Base-by-base conservation (phyloP, 2,888 invertebrate genomes). In the Creontiades dilutus region DNA sequence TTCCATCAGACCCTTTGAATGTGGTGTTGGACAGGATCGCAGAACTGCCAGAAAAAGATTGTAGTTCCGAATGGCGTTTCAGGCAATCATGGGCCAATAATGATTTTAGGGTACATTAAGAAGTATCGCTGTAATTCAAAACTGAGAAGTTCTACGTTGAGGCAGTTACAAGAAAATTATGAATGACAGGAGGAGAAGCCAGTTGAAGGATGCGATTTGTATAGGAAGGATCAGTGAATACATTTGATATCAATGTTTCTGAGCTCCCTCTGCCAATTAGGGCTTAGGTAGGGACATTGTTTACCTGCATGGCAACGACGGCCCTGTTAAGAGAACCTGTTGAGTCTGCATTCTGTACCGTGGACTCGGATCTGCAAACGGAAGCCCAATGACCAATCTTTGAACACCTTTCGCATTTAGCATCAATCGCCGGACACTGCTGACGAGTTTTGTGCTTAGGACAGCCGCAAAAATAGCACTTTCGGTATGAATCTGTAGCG, bases 331-430 rank as follows among this genome's bases (percentile, higher is more conserved):
- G 19, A 27, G 19, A n/a, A 16, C 9, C 12, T 28, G 46, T 14
- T 1, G 68, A 68, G 86, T 52, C 84, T 14, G 84, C 84, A 48
- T 52, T 13, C n/a, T 27, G 52, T 4, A 55, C 23, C 9, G 52
- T 19, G 4, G 75, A 75, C 1, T 75, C n/a, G 75, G 75, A 13
- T 75, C 19, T 75, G 28, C 23, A 75, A 28, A 75, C 4, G 12
- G 75, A 75, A 27, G 75, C 19, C 75, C 75, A 75, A 75, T 75
- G 75, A 12, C 75, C 75, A 12, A 75, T 75, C 28, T 75, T 75
- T 19, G 7, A 3, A 28, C 75, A 75, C n/a, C n/a, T 75, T 13
- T 75, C 75, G 27, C 81, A 81, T 19, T 5, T 5, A 81, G 81
- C 7, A 81, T 81, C 48, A 19, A 47, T 81, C 12, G 75, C 75